Evolutionary conservation across 2,113 vertebrate genomes (phyloP).

Genomic region (Toxotes jaculatrix): DNA sequence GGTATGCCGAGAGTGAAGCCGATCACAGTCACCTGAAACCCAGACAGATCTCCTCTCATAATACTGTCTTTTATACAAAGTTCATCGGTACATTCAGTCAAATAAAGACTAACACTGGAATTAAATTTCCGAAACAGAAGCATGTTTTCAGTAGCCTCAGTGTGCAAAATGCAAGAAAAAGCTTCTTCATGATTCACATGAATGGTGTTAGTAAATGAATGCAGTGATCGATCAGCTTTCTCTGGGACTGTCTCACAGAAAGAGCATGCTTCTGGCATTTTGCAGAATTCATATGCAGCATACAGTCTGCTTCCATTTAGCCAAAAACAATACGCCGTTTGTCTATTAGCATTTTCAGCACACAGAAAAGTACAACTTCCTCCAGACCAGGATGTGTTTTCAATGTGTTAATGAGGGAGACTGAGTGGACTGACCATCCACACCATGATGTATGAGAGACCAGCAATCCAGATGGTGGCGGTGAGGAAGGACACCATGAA

Average conservation of each 20-base stretch:
- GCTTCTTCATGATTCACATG: no score
- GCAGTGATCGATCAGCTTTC: neutral
- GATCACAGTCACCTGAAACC: conserved; percentile 92
- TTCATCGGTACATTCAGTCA: neutral
- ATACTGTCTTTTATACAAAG: neutral
- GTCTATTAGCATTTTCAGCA: no score
- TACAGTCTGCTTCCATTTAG: no score
- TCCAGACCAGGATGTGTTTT: neutral
- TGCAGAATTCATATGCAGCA: no score
- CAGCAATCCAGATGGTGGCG: conserved; percentile 95
- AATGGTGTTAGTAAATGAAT: neutral
- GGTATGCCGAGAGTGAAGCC: conserved; percentile 95
- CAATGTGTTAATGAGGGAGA: neutral
- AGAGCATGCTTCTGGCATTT: no score
- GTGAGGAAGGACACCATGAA: conserved; percentile 94
- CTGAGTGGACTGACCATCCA: conserved; percentile 90
- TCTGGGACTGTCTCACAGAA: no score
- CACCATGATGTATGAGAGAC: conserved; percentile 96
- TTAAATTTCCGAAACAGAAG: neutral
- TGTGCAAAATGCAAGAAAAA: neutral
- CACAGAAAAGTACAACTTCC: no score
- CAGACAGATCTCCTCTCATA: neutral
- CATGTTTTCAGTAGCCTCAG: neutral
- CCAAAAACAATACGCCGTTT: neutral
- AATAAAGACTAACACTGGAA: neutral